phyloP scores from a whole-genome alignment of 2,888 invertebrate genomes.

The Ethmia dodecea region DNA sequence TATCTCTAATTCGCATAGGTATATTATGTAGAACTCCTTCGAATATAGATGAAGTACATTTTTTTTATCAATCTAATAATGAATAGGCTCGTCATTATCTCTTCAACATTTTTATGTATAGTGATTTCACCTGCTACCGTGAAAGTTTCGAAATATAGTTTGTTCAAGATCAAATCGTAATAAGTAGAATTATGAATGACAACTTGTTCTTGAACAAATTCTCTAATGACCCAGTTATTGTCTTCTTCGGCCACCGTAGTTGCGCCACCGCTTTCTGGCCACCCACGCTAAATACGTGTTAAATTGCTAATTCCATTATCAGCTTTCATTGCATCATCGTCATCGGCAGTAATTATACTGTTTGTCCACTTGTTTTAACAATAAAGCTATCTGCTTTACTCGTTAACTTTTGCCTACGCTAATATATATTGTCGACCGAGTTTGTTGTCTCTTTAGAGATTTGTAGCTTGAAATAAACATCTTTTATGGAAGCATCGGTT shows the following conservation, averaged over 20 bases:
- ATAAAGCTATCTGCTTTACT: slow-evolving; percentile 57
- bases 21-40: too few relatives aligned
- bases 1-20: too few relatives aligned
- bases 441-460: slow-evolving; percentile 22
- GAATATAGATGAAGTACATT: too few relatives aligned
- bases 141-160: too few relatives aligned
- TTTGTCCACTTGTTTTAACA: slow-evolving; percentile 57
- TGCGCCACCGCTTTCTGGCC: slow-evolving; percentile 50
- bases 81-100: too few relatives aligned
- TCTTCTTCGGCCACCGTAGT: slow-evolving; percentile 45
- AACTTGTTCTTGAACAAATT: slow-evolving; percentile 26
- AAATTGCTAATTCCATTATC: slow-evolving; percentile 69
- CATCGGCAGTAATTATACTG: slow-evolving; percentile 49
- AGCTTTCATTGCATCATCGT: slow-evolving; percentile 69
- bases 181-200: neutral
- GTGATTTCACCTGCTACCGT: too few relatives aligned
- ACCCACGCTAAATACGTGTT: slow-evolving; percentile 69
- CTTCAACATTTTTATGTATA: too few relatives aligned
- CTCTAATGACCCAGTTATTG: slow-evolving; percentile 44
- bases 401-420: slow-evolving; percentile 47
- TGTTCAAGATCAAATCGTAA: too few relatives aligned
- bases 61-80: too few relatives aligned
- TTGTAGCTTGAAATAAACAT: slow-evolving; percentile 13
- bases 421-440: slow-evolving; percentile 35
- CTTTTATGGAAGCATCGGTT: slow-evolving; percentile 45